Conservation (phyloP, 2,888 invertebrate species). For the Pilophorus perplexus region DNA sequence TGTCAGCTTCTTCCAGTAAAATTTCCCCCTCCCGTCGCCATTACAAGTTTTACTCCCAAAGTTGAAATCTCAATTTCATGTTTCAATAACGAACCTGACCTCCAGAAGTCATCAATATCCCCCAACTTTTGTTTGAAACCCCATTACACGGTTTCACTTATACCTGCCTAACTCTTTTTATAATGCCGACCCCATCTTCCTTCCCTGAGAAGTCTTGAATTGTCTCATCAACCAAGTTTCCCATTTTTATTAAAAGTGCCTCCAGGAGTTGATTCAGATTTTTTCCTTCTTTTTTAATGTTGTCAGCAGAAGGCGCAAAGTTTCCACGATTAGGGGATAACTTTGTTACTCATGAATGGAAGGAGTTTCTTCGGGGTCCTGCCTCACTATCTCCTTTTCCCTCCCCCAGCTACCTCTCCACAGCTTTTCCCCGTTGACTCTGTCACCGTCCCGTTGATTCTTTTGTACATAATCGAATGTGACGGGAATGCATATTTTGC, state of each 20-base stretch:
- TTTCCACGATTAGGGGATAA: constrained; percentile 38
- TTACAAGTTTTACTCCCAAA: no score
- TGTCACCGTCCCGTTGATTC: neutral
- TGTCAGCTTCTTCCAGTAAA: no score
- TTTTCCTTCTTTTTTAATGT: constrained; percentile 24
- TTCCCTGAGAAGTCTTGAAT: constrained; percentile 21
- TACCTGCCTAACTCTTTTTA: constrained; percentile 37
- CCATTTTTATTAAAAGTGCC: constrained; percentile 39
- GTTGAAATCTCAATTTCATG: constrained; percentile 39
- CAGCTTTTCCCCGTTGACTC: neutral
- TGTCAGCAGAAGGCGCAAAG: constrained; percentile 39
- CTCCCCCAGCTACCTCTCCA: constrained; percentile 3
- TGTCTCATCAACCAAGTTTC: constrained; percentile 40
- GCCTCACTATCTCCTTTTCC: no score
- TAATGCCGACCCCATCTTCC: constrained; percentile 7
- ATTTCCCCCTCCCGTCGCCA: no score
- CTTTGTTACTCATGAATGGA: constrained; percentile 38
- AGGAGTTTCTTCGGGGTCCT: constrained; percentile 18
- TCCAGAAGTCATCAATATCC: constrained; percentile 17
- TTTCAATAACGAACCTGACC: constrained; percentile 35
- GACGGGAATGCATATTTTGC: constrained; percentile 31
- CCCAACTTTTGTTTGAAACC: constrained; percentile 16
- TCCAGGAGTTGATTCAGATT: constrained; percentile 30
- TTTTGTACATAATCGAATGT: constrained; percentile 36
- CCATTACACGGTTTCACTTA: constrained; percentile 40